Evolutionary conservation across 1,140 invertebrate species (phyloP).

Genomic region (Drosophila prosaltans): DNA sequence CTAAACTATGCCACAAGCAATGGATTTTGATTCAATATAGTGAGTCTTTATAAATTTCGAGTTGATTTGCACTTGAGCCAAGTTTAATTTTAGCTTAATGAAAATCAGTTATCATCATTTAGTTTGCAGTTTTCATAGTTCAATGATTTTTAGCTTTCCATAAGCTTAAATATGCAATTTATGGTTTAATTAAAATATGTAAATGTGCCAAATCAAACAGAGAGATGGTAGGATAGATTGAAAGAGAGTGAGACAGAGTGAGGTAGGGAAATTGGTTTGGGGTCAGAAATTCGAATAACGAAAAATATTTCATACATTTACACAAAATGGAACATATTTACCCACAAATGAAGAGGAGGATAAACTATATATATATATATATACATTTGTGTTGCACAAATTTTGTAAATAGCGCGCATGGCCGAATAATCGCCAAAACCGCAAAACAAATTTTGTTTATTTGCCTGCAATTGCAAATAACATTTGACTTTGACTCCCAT

Average conservation of each 20-base stretch:
- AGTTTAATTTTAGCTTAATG: conserved; percentile 29
- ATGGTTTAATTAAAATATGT: conserved; percentile 81
- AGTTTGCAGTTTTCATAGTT: conserved; percentile 2
- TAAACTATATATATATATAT: background rate
- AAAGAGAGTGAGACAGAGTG: background rate
- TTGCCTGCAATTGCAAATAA: conserved; percentile 31
- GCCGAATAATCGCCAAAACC: conserved; percentile 36
- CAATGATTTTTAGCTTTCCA: conserved; percentile 24
- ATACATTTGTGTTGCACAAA: conserved; percentile 24
- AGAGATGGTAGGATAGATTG: background rate
- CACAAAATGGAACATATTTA: conserved; percentile 63
- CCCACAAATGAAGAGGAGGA: conserved; percentile 19
- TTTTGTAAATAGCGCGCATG: conserved; percentile 47
- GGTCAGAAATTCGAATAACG: conserved; percentile 38
- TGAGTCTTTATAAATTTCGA: background rate
- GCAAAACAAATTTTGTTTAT: conserved; percentile 75
- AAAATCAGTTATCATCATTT: conserved; percentile 29
- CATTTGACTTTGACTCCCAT: background rate
- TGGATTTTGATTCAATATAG: conserved; percentile 22
- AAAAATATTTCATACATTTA: conserved; percentile 76
- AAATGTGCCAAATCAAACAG: conserved; percentile 66
- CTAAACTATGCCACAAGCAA: conserved; percentile 26
- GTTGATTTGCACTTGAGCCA: conserved; percentile 1
- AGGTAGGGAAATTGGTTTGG: conserved; percentile 16
- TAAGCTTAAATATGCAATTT: conserved; percentile 57